Evolutionary conservation across 2,888 invertebrate species (phyloP).

Genomic region (Cactoblastis cactorum): DNA sequence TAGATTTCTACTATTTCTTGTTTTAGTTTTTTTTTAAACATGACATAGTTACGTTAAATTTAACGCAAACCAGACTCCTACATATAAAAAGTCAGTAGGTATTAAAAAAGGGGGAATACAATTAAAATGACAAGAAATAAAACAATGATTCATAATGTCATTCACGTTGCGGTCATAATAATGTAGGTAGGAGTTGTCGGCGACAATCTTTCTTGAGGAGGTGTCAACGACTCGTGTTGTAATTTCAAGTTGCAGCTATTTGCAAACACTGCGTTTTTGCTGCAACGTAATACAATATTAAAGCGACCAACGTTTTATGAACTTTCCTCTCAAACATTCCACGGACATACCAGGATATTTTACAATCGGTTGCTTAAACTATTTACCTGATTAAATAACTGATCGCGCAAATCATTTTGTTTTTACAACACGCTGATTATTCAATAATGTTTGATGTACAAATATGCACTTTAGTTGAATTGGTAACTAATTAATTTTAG

Average conservation of each 20-base stretch:
- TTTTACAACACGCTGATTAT: slow-evolving; percentile 13
- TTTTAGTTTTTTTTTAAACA: no score
- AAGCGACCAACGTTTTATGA: slow-evolving; percentile 19
- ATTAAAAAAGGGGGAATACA: neutral
- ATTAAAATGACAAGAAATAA: neutral
- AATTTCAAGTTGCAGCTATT: slow-evolving; percentile 43
- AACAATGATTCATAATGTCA: slow-evolving; percentile 9
- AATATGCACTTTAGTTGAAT: neutral
- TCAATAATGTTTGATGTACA: slow-evolving; percentile 4
- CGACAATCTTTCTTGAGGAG: slow-evolving; percentile 31
- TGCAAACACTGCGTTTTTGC: slow-evolving; percentile 44
- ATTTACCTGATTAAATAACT: slow-evolving; percentile 6
- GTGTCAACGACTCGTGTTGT: slow-evolving; percentile 51
- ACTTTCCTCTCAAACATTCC: neutral
- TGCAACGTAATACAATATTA: slow-evolving; percentile 46
- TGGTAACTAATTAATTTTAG: neutral
- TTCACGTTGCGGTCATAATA: slow-evolving; percentile 6
- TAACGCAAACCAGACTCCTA: no score
- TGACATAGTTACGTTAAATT: no score
- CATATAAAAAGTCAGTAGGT: neutral
- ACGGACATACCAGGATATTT: neutral
- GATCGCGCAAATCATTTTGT: slow-evolving; percentile 11
- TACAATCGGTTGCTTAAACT: neutral
- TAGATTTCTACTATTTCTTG: no score
- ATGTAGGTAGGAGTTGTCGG: neutral